A percentile compares a stretch with the other conserved stretches of the same genome.
Conservation (phyloP, 1,140 invertebrate species). For the Drosophila simulans region DNA sequence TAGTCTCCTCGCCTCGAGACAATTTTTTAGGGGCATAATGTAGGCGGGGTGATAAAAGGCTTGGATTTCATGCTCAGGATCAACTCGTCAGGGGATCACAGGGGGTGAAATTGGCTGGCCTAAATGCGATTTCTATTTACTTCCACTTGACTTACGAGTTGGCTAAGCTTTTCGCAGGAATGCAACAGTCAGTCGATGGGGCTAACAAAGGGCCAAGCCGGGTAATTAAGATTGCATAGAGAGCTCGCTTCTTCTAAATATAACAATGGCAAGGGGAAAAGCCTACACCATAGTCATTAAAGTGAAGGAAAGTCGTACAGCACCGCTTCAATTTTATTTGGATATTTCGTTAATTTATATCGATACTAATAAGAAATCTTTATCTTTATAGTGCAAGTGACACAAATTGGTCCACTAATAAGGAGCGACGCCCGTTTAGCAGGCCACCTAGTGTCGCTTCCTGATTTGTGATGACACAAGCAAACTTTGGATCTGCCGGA, state of each 20-base stretch:
- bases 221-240: slow-evolving; percentile 12
- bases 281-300: background rate
- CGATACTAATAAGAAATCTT: too few species aligned
- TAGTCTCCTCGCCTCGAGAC: background rate
- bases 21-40: background rate
- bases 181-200: background rate
- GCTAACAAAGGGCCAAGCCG: background rate
- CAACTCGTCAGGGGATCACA: slow-evolving; percentile 4
- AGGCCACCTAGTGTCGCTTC: slow-evolving; percentile 14
- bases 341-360: too few species aligned
- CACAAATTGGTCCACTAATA: too few species aligned
- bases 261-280: background rate
- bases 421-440: too few species aligned
- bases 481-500: slow-evolving; percentile 28
- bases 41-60: background rate
- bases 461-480: too few species aligned
- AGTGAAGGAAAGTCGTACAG: too few species aligned
- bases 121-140: slow-evolving; percentile 35
- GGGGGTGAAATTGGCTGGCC: slow-evolving; percentile 2
- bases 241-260: background rate
- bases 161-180: slow-evolving; percentile 3
- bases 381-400: too few species aligned
- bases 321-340: too few species aligned
- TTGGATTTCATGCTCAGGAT: slow-evolving; percentile 10
- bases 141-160: slow-evolving; percentile 23